Evolutionary conservation across 2,888 invertebrate genomes (phyloP), one percentile per base, ranked within the genome.

Genomic region (Cryptosula pallasiana): DNA sequence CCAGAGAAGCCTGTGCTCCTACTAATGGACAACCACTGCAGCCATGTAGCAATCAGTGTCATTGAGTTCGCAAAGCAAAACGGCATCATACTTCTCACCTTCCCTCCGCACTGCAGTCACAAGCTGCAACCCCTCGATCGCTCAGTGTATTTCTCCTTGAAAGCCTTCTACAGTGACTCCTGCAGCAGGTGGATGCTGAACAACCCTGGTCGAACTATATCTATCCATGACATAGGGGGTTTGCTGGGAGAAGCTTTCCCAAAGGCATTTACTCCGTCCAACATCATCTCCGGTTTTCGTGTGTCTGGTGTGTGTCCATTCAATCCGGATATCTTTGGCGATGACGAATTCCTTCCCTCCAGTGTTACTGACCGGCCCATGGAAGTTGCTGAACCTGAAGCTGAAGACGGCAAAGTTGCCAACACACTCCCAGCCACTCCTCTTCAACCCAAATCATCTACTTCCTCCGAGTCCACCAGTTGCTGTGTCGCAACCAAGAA

Each of bases 71-170:
- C 45, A 45, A 45, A 45, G 20, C 9, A 45, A 45, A 71, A 71
- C 27, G 54, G 54, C 13, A 55, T 71, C n/a, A 71, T 71, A 57
- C 23, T 71, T 23, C 55, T 71, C 25, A 71, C 71, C 55, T 35
- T 71, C 23, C 71, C 71, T 23, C 71, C 71, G 36, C 71, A 71
- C n/a, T n/a, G n/a, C n/a, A n/a, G n/a, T n/a, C n/a, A n/a, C n/a
- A n/a, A n/a, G n/a, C n/a, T n/a, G n/a, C 71, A 71, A 55, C 71
- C 71, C 23, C 36, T 71, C n/a, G 71, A 71, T 27, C n/a, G 32
- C 13, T 35, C 71, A 20, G 25, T 71, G 13, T 57, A 35, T 54
- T 45, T 45, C 36, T 54, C 71, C 36, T 55, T 71, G 36, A 71
- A 71, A 36, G 55, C 55, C 23, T 34, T 25, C 55, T 71, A 55